Conservation (phyloP, 1,140 invertebrate genomes). For the Pogonomyrmex californicus region DNA sequence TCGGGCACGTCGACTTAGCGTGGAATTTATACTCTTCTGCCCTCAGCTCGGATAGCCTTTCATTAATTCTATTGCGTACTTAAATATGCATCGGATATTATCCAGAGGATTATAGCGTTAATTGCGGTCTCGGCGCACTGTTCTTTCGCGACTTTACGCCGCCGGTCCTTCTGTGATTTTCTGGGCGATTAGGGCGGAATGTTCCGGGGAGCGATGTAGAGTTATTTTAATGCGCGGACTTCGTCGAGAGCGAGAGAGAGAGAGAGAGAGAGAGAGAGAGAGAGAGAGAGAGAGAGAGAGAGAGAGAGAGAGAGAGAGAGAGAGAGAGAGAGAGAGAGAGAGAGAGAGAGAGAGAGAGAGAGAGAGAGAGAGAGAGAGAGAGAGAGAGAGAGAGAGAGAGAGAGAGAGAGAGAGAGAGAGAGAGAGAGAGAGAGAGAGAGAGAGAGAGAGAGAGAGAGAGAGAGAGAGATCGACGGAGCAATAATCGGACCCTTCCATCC, state of each 20-base stretch:
- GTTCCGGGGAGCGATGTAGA: neutral
- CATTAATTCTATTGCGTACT: slow-evolving; percentile 49
- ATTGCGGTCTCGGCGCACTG: neutral
- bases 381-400: too few relatives aligned
- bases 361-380: neutral
- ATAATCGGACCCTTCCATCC: neutral
- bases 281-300: too few relatives aligned
- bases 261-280: neutral
- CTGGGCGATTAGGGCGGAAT: slow-evolving; percentile 37
- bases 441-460: too few relatives aligned
- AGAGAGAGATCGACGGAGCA: slow-evolving; percentile 1
- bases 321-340: too few relatives aligned
- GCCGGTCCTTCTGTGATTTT: slow-evolving; percentile 29
- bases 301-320: too few relatives aligned
- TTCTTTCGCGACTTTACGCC: neutral
- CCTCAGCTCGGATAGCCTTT: neutral
- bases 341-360: neutral
- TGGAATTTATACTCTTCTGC: slow-evolving; percentile 61
- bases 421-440: too few relatives aligned
- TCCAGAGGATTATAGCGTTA: slow-evolving; percentile 32
- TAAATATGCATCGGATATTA: slow-evolving; percentile 16
- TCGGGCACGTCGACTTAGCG: slow-evolving; percentile 9
- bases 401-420: too few relatives aligned
- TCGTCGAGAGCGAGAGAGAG: neutral
- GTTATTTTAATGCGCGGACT: slow-evolving; percentile 16